phyloP scores from a whole-genome alignment of 2,888 invertebrate species.

The Cheilosia vernalis region DNA sequence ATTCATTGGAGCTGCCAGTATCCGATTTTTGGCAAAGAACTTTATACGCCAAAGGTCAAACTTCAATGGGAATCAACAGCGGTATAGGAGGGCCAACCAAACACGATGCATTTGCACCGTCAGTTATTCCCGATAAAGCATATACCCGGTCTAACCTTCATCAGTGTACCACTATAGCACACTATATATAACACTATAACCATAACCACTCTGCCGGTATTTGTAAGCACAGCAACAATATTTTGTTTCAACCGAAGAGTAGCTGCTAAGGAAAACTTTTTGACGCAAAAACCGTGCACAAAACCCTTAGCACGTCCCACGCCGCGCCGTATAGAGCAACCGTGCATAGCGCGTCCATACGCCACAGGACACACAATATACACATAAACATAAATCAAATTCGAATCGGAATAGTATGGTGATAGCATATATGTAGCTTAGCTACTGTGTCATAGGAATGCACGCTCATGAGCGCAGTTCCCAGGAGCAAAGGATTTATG shows the following conservation, averaged over 20 bases:
- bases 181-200: conserved; percentile 3
- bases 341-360: conserved; percentile 34
- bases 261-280: conserved; percentile 29
- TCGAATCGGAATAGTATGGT: conserved; percentile 56
- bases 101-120: not conserved
- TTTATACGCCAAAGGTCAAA: conserved; percentile 34
- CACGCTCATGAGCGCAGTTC: conserved; percentile 2
- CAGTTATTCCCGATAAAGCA: not conserved
- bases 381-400: conserved; percentile 67
- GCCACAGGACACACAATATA: conserved; percentile 50
- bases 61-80: not conserved
- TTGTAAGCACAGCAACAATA: conserved; percentile 24
- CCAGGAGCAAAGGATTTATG: conserved; percentile 54
- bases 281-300: conserved; percentile 13
- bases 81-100: not conserved
- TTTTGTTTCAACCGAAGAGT: conserved; percentile 10
- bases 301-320: not conserved
- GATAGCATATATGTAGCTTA: conserved; percentile 23
- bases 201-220: not conserved
- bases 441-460: conserved; percentile 11
- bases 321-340: not conserved
- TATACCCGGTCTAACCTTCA: not conserved
- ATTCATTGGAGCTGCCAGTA: conserved; percentile 21
- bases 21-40: conserved; percentile 6
- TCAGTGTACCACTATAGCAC: not conserved